Evolutionary conservation across 2,797 vertebrate genomes (phyloP), one percentile per base, ranked within the genome.

Genomic region (Paratrypauchen microcephalus): DNA sequence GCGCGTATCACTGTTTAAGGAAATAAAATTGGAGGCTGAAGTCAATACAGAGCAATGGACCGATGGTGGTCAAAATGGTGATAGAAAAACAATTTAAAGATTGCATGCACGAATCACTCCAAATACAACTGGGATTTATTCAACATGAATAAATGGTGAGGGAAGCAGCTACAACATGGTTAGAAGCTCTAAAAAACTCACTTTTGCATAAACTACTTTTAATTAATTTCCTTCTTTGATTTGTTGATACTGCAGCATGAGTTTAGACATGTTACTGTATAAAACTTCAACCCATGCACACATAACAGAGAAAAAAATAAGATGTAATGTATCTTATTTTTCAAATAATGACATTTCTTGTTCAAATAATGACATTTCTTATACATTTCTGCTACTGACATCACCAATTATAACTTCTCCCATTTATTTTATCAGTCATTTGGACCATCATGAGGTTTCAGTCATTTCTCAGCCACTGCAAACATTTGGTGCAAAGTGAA

Each of bases 401-500:
- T 56, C 23, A 57, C 13, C 24, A 9, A 28, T 57, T 28, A 16
- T 24, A 57, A 18, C 26, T 28, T 6, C 55, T 57, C 24, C 2
- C 24, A 26, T 56, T 56, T 56, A 56, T 19, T 26, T 56, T 52
- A 21, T 52, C 50, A 24, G 21, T 56, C 54, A 56, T 28, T 24
- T 57, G 11, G 55, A 57, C 6, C 55, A 4, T 57, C 55, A 7
- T 16, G 55, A 57, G 23, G 55, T 28, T 28, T 15, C 24, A 57
- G 55, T 70, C 23, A 0, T 71, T 69, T 72, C 63, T 65, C 3
- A 69, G 54, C 65, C 5, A n/a, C 62, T 66, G 24, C 19, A 66
- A 65, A 69, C 36, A 68, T 60, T 71, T 74, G 36, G 32, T 32
- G n/a, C n/a, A 57, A 70, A 73, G 65, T 72, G 16, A 66, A 79